Percentiles rank a stretch among this genome's conserved stretches.
phyloP scores from a whole-genome alignment of 2,113 vertebrate species.

The Dasypus novemcinctus region DNA sequence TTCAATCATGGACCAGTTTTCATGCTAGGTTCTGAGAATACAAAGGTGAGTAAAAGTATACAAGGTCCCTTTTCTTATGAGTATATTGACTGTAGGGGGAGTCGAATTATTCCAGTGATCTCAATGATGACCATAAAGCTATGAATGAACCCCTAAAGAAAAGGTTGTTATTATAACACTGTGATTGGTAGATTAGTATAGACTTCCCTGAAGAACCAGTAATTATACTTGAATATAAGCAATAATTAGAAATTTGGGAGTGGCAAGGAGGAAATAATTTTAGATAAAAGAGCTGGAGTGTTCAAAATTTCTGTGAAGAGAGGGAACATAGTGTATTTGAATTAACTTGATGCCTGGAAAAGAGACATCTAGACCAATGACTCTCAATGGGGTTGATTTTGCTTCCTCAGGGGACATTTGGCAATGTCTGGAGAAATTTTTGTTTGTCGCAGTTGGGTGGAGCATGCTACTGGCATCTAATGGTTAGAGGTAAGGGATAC shows the following conservation, averaged over 20 bases:
- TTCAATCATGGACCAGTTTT: background rate
- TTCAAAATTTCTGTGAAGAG: background rate
- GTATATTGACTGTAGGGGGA: background rate
- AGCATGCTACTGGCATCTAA: background rate
- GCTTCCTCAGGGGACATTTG: background rate
- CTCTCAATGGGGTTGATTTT: background rate
- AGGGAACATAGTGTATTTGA: background rate
- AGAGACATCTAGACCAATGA: background rate
- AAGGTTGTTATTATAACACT: background rate
- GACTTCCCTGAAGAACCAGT: background rate
- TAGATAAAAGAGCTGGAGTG: background rate
- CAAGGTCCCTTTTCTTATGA: background rate
- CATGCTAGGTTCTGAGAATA: background rate
- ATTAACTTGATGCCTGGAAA: background rate
- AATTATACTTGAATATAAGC: background rate
- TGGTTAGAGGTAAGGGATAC: background rate
- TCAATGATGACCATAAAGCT: background rate
- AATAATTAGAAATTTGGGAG: background rate
- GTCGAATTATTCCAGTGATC: background rate
- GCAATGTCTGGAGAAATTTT: background rate
- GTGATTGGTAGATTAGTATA: background rate
- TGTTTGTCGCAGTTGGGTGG: background rate
- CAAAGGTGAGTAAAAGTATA: background rate
- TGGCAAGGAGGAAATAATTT: background rate
- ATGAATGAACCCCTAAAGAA: background rate